Evolutionary conservation across 2,888 invertebrate species (phyloP), one percentile per base, ranked within the genome.

Genomic region (Caenorhabditis sp.): DNA sequence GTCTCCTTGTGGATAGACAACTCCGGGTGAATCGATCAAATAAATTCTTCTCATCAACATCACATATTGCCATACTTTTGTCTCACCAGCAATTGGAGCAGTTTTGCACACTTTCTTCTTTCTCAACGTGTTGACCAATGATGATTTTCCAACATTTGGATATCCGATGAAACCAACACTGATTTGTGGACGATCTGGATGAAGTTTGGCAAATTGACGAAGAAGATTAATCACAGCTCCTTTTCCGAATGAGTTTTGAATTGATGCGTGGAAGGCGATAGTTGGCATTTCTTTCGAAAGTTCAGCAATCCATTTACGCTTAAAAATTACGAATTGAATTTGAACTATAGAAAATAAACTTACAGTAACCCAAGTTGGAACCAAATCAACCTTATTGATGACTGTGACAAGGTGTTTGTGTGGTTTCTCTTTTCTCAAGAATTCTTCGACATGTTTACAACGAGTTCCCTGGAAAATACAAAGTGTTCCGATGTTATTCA

Each of bases 161-260:
- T 97, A 99, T 0, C 99, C 99, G 88, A 99, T 95, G 81, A 99
- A 93, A 0, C 99, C 99, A 59, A 99, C 95, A 88, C 95, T 96
- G 71, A 99, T 99, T 90, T 86, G 77, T 87, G 96, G 96, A 88
- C 95, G 95, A 88, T 99, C 97, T 69, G 93, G 91, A 87, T 99
- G 99, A 17, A 99, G 90, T 88, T 96, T 96, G 0, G 92, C 93
- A 90, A 99, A 94, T 88, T 99, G 99, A 24, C 99, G 91, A 53
- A 99, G 90, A 37, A 99, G 90, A 89, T 95, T 96, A 66, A 99
- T 97, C 5, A 99, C 90, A 0, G 97, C 94, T 19, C 97, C 97
- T 90, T 99, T 99, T 62, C 94, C 99, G 89, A 99, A 99, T 0
- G 97, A 95, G 91, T 99, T 97, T 50, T 93, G 96, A 76, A 99